Evolutionary conservation across 2,797 vertebrate species (phyloP).

Genomic region (Betta splendens): DNA sequence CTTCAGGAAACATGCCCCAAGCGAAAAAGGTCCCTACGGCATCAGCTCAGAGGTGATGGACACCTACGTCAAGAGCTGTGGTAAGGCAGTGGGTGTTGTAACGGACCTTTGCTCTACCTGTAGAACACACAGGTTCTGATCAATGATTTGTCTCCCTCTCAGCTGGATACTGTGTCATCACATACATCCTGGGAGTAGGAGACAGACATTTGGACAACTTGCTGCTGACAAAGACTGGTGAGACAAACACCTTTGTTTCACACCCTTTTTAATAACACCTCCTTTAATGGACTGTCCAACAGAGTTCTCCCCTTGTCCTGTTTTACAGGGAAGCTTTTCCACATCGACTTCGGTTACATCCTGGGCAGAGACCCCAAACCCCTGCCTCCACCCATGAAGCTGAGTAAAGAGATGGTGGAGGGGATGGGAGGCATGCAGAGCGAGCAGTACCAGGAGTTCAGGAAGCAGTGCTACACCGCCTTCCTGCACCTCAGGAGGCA

Average conservation of each 20-base stretch:
- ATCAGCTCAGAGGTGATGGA: slow-evolving; percentile 99
- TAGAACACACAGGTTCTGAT: background rate
- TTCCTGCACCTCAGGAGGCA: slow-evolving; percentile 96
- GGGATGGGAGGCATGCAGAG: slow-evolving; percentile 99
- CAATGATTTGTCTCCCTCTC: slow-evolving; percentile 23
- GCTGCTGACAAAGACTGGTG: slow-evolving; percentile 96
- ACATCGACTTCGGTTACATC: slow-evolving; percentile 98
- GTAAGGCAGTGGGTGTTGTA: slow-evolving; percentile 73
- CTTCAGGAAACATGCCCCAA: slow-evolving; percentile 94
- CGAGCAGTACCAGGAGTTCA: slow-evolving; percentile 98
- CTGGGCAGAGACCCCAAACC: slow-evolving; percentile 97
- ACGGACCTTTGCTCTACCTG: background rate
- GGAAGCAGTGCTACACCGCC: slow-evolving; percentile 97
- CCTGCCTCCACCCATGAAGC: slow-evolving; percentile 97
- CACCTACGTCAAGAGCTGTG: slow-evolving; percentile 98
- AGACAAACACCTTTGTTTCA: background rate
- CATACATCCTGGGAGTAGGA: slow-evolving; percentile 96
- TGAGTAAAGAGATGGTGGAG: slow-evolving; percentile 99
- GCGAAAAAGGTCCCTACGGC: slow-evolving; percentile 94
- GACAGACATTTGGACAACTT: slow-evolving; percentile 98
- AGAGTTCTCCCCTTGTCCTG: background rate
- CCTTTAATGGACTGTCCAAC: background rate
- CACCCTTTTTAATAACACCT: rapidly evolving
- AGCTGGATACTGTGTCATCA: slow-evolving; percentile 99
- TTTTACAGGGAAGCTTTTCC: slow-evolving; percentile 93